phyloP scores from a whole-genome alignment of 2,888 invertebrate genomes.

The Leptinotarsa rubiginosa region DNA sequence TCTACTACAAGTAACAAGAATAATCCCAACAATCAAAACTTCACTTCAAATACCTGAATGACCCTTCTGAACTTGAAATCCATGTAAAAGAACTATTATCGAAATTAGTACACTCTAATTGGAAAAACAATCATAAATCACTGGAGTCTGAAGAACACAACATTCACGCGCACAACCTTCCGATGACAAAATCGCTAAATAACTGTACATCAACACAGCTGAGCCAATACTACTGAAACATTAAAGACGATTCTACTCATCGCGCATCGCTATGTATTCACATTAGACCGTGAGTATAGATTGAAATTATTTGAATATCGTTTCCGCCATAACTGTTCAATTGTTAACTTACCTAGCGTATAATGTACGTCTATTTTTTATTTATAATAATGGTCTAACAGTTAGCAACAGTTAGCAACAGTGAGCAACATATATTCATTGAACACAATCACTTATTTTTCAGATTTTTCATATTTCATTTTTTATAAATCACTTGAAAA shows the following conservation, averaged over 20 bases:
- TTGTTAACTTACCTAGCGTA: too few species aligned
- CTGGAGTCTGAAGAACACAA: slow-evolving; percentile 27
- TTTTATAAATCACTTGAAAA: too few species aligned
- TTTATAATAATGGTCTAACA: too few species aligned
- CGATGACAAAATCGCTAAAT: slow-evolving; percentile 37
- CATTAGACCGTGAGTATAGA: slow-evolving; percentile 32
- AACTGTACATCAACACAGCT: slow-evolving; percentile 45
- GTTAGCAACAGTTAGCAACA: too few species aligned
- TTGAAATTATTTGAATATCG: slow-evolving; percentile 23
- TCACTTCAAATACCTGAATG: not conserved
- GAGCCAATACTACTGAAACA: slow-evolving; percentile 49
- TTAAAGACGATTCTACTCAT: slow-evolving; percentile 32
- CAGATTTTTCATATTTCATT: too few species aligned
- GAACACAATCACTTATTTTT: too few species aligned
- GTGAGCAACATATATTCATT: too few species aligned
- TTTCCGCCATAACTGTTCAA: not conserved
- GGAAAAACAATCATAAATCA: slow-evolving; percentile 34
- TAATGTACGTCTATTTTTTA: too few species aligned
- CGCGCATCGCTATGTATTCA: slow-evolving; percentile 35
- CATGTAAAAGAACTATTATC: slow-evolving; percentile 3
- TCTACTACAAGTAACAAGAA: not conserved
- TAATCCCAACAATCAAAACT: not conserved
- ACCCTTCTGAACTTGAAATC: not conserved
- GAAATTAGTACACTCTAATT: slow-evolving; percentile 19
- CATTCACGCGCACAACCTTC: slow-evolving; percentile 30